Conservation (phyloP, 64 coral and sea anemone genomes). For the Pachyseris speciosa region DNA sequence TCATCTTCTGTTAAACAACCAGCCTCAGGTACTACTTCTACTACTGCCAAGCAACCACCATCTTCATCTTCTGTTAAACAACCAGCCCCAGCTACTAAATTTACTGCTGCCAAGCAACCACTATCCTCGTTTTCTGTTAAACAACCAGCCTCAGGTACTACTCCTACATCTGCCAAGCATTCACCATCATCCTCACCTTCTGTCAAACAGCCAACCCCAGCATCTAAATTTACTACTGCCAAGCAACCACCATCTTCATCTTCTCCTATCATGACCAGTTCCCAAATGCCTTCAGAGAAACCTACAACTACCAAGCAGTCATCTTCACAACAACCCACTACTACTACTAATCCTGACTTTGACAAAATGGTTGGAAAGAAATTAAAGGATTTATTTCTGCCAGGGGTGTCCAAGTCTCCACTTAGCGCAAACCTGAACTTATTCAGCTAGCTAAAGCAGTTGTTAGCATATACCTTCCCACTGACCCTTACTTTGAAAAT, state of each 20-base stretch:
- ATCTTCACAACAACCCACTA: neutral
- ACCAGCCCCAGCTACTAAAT: no score
- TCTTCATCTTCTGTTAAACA: no score
- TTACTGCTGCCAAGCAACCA: no score
- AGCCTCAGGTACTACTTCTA: no score
- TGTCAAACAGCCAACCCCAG: no score
- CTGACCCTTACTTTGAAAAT: constrained; percentile 77
- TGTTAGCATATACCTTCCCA: constrained; percentile 55
- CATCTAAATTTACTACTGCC: no score
- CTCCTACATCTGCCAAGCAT: neutral
- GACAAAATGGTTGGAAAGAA: constrained; percentile 43
- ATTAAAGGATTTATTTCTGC: constrained; percentile 57
- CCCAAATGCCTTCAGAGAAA: neutral
- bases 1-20: no score
- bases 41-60: no score
- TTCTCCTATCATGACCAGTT: neutral
- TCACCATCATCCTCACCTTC: no score
- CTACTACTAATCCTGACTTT: constrained; percentile 22
- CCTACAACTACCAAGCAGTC: neutral
- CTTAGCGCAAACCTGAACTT: constrained; percentile 53
- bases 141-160: no score
- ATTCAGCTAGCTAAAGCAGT: constrained; percentile 46
- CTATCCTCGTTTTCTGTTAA: no score
- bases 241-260: no score
- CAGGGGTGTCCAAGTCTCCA: constrained; percentile 51